Conservation (phyloP, 2,888 invertebrate species). For the Dryadula phaetusa region DNA sequence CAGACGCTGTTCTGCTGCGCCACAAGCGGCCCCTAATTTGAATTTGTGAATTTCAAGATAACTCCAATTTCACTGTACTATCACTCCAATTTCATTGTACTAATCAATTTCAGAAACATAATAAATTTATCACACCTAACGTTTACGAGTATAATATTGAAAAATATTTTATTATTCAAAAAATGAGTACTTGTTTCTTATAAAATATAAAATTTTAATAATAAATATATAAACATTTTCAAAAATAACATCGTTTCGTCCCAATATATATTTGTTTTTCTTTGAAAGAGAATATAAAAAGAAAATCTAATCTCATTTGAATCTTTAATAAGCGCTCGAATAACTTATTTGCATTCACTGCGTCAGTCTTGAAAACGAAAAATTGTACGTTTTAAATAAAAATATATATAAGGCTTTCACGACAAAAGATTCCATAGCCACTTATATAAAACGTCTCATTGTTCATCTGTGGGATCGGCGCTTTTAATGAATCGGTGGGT, state of each 20-base stretch:
- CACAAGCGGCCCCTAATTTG: too few relatives aligned
- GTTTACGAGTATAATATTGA: too few relatives aligned
- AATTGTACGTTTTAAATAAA: constrained; percentile 2
- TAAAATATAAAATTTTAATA: background rate
- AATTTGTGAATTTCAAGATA: too few relatives aligned
- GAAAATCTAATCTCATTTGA: constrained; percentile 21
- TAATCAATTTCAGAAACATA: too few relatives aligned
- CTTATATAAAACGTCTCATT: constrained; percentile 50
- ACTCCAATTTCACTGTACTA: too few relatives aligned
- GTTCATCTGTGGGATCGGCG: constrained; percentile 50
- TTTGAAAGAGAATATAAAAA: constrained; percentile 22
- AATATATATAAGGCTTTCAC: constrained; percentile 8
- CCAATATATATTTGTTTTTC: constrained; percentile 12
- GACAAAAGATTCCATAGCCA: constrained; percentile 46
- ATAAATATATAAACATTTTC: background rate
- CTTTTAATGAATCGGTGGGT: constrained; percentile 53
- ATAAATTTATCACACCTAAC: too few relatives aligned
- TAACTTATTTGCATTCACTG: constrained; percentile 35
- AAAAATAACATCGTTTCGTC: background rate
- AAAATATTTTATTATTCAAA: too few relatives aligned
- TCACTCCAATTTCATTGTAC: too few relatives aligned
- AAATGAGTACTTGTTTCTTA: background rate
- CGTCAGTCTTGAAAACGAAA: constrained; percentile 14
- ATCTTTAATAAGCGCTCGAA: constrained; percentile 33
- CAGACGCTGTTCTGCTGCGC: too few relatives aligned